Conservation (phyloP, 2,113 vertebrate genomes). For the Mobula birostris region DNA sequence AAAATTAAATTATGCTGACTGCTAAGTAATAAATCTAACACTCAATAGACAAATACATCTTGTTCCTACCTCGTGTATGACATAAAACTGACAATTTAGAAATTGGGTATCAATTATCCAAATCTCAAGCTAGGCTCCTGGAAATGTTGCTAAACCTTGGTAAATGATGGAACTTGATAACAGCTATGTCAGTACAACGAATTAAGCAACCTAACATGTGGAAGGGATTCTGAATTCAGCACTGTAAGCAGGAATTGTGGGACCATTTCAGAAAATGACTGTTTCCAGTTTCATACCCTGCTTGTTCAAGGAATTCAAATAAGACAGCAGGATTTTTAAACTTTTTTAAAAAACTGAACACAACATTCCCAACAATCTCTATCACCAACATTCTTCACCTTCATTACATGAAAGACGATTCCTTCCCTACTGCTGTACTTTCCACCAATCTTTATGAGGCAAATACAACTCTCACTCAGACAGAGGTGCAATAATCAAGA, state of each 20-base stretch:
- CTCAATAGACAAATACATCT: background rate
- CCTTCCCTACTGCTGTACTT: background rate
- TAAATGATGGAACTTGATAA: background rate
- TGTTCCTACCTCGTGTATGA: too few species aligned
- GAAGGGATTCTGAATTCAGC: background rate
- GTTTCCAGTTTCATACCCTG: background rate
- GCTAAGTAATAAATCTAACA: background rate
- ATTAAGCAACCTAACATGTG: too few species aligned
- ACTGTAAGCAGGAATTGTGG: background rate
- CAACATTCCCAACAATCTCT: background rate
- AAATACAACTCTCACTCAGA: background rate
- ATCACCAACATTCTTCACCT: background rate
- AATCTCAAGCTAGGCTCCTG: background rate
- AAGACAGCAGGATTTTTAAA: background rate
- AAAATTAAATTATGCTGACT: constrained; percentile 26
- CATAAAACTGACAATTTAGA: background rate
- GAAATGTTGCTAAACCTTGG: background rate
- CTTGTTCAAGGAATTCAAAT: background rate
- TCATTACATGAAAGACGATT: background rate
- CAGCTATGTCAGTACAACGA: too few species aligned
- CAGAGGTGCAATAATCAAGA: background rate
- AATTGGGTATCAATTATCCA: background rate
- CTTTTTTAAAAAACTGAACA: background rate
- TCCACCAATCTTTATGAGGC: background rate
- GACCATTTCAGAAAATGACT: background rate